Conservation (phyloP, 1,140 invertebrate genomes). For the Drosophila arizonae region DNA sequence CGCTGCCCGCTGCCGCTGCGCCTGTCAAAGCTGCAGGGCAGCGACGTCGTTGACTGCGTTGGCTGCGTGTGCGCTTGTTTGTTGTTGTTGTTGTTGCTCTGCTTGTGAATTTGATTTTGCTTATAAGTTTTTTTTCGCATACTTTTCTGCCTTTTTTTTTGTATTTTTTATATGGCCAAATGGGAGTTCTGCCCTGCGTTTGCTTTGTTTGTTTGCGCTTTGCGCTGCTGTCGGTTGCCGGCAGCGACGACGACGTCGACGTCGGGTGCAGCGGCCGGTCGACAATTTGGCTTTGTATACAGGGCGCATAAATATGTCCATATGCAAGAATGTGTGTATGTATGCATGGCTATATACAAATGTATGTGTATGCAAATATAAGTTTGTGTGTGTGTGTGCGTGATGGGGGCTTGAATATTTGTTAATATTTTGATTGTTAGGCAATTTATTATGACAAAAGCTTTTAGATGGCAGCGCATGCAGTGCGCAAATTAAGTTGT, state of each 20-base stretch:
- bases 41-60: constrained; percentile 24
- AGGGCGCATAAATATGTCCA: constrained; percentile 1
- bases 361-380: not conserved
- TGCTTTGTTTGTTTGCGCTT: constrained; percentile 56
- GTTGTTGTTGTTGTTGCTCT: constrained; percentile 39
- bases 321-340: not conserved
- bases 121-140: constrained; percentile 54
- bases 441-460: constrained; percentile 42
- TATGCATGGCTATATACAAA: not conserved
- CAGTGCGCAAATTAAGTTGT: constrained; percentile 24
- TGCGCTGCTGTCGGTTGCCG: constrained; percentile 55
- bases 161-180: constrained; percentile 49
- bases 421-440: constrained; percentile 40
- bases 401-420: constrained; percentile 29
- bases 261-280: constrained; percentile 23
- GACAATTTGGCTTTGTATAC: constrained; percentile 41
- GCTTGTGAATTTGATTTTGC: constrained; percentile 73
- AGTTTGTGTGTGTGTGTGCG: not conserved
- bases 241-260: constrained; percentile 34
- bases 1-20: constrained; percentile 46
- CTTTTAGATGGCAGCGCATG: constrained; percentile 28
- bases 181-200: constrained; percentile 59
- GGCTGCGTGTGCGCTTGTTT: constrained; percentile 44
- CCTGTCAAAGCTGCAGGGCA: constrained; percentile 48
- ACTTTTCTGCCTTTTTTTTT: constrained; percentile 17